phyloP scores from a whole-genome alignment of 2,888 invertebrate genomes.

The Chymomyza fuscimana region DNA sequence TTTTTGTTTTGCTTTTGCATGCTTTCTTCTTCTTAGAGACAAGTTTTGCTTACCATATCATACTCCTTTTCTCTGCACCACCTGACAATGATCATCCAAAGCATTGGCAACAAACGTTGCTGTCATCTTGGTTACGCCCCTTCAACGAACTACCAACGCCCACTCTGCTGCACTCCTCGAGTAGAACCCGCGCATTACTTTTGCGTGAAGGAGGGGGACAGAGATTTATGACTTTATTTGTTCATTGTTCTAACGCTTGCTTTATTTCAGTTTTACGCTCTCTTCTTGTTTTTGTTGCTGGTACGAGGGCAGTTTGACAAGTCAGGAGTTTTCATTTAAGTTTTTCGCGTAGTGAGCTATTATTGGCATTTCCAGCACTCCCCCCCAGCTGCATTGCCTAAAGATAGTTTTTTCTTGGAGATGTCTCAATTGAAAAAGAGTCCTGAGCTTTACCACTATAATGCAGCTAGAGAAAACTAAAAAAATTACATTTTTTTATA shows the following conservation, averaged over 20 bases:
- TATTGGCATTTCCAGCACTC: too few species aligned
- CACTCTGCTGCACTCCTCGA: too few species aligned
- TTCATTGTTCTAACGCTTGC: constrained; percentile 43
- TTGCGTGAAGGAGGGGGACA: not conserved
- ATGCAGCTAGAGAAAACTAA: too few species aligned
- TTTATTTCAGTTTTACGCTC: not conserved
- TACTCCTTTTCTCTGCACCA: not conserved
- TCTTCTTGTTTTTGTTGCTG: constrained; percentile 21
- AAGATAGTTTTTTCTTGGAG: too few species aligned
- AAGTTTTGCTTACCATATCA: too few species aligned
- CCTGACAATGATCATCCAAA: not conserved
- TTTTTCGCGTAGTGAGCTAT: too few species aligned
- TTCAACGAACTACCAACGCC: constrained; percentile 6
- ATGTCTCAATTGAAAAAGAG: too few species aligned
- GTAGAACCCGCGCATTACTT: too few species aligned
- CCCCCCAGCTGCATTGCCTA: too few species aligned
- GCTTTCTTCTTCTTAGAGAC: not conserved
- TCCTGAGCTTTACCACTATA: too few species aligned
- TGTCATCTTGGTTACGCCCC: not conserved
- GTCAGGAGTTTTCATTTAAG: too few species aligned
- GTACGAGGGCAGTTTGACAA: constrained; percentile 8
- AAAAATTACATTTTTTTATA: too few species aligned
- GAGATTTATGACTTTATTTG: constrained; percentile 74
- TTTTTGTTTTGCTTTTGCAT: not conserved
- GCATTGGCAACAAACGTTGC: constrained; percentile 52